Conservation (phyloP, 2,888 invertebrate species). For the Parnassius apollo region DNA sequence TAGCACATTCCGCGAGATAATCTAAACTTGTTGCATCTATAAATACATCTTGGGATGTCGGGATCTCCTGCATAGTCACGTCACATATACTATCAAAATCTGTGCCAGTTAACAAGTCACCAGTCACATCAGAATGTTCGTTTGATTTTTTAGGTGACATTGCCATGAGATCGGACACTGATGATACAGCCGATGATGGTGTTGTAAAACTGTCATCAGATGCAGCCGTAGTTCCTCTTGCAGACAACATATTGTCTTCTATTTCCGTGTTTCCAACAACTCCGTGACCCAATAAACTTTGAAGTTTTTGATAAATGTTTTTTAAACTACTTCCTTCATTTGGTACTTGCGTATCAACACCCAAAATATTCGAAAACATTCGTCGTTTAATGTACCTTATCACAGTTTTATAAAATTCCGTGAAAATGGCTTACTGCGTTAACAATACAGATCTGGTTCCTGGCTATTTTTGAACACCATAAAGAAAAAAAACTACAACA, state of each 20-base stretch:
- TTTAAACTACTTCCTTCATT: constrained; percentile 46
- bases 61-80: constrained; percentile 68
- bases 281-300: constrained; percentile 50
- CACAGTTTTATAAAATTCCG: neutral
- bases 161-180: constrained; percentile 64
- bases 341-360: constrained; percentile 37
- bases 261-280: neutral
- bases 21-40: constrained; percentile 81
- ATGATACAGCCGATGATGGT: constrained; percentile 48
- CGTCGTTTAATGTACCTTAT: constrained; percentile 32
- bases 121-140: constrained; percentile 49
- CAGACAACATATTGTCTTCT: neutral
- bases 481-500: constrained; percentile 14
- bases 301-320: constrained; percentile 52
- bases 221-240: constrained; percentile 22
- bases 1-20: constrained; percentile 73
- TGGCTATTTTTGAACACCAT: constrained; percentile 18
- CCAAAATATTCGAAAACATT: constrained; percentile 55
- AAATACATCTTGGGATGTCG: constrained; percentile 67
- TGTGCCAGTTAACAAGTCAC: constrained; percentile 63
- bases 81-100: constrained; percentile 70
- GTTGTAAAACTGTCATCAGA: constrained; percentile 63
- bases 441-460: constrained; percentile 9
- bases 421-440: constrained; percentile 1
- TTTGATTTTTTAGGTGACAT: constrained; percentile 55